A percentile compares a stretch with the other conserved stretches of the same genome.
These are phyloP conservation scores for Microhierax caerulescens DNA, from an alignment of 2,797 vertebrate genomes.

Conservation along the genomic window DNA sequence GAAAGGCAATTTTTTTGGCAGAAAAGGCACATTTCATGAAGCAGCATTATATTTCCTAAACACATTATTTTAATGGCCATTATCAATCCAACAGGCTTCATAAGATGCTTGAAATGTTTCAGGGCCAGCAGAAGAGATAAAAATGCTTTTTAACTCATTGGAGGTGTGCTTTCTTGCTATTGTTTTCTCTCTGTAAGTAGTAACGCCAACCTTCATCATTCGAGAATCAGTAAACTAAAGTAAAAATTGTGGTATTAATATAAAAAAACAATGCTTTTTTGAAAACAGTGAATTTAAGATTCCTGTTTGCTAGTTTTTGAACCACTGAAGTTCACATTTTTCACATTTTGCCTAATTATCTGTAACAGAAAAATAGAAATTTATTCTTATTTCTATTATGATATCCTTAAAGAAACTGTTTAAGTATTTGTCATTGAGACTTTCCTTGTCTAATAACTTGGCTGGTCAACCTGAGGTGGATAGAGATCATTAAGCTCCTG, in stretches of 20 bases:
- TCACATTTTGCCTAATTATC: background rate
- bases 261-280: background rate
- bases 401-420: background rate
- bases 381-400: background rate
- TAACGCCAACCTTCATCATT: background rate
- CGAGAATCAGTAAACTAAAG: background rate
- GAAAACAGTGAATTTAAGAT: background rate
- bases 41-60: conserved; percentile 1
- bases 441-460: background rate
- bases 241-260: background rate
- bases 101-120: background rate
- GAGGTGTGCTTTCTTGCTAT: background rate
- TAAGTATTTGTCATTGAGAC: background rate
- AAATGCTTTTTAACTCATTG: background rate
- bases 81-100: conserved; percentile 6
- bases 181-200: background rate
- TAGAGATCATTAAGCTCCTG: background rate
- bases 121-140: background rate
- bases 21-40: background rate
- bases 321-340: background rate
- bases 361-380: background rate
- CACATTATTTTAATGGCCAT: background rate
- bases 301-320: background rate
- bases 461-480: background rate
- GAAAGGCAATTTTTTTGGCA: background rate